Percentiles rank a stretch among this genome's conserved stretches.
Conservation (phyloP, 1,140 invertebrate species). For the Camponotus pennsylvanicus region DNA sequence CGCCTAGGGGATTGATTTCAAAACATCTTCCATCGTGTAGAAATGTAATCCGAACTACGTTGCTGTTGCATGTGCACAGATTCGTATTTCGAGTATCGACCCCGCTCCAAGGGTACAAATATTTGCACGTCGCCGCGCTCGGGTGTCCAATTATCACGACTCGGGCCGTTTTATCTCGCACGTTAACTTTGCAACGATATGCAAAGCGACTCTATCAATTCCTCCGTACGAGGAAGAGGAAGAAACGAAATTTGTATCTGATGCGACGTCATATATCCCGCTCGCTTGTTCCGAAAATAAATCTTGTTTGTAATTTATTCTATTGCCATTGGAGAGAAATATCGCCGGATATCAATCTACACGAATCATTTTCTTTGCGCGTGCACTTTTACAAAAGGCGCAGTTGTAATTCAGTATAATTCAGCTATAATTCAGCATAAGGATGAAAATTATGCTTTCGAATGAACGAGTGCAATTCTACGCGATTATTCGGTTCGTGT, state of each 20-base stretch:
- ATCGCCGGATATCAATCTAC: slow-evolving; percentile 16
- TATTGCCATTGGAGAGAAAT: slow-evolving; percentile 34
- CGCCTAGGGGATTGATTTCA: not conserved
- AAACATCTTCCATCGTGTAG: not conserved
- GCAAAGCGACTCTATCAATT: slow-evolving; percentile 80
- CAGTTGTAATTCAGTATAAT: not conserved
- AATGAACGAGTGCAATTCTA: not conserved
- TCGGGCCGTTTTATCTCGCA: slow-evolving; percentile 70
- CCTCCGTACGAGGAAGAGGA: slow-evolving; percentile 55
- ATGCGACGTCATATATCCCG: slow-evolving; percentile 40
- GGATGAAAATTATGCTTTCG: not conserved
- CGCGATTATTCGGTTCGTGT: not conserved
- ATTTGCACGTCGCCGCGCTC: slow-evolving; percentile 66
- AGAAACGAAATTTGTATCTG: slow-evolving; percentile 50
- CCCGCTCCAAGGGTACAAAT: slow-evolving; percentile 65
- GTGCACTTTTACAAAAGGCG: too few species aligned
- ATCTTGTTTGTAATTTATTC: slow-evolving; percentile 54
- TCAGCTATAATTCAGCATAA: not conserved
- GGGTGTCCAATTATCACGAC: slow-evolving; percentile 77
- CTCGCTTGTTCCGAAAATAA: slow-evolving; percentile 32
- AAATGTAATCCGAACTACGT: slow-evolving; percentile 3
- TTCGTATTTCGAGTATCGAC: slow-evolving; percentile 48
- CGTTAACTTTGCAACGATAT: slow-evolving; percentile 77
- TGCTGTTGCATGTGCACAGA: not conserved
- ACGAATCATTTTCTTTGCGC: slow-evolving; percentile 16